These are phyloP conservation scores for Himalopsyche phryganea DNA, from an alignment of 1,140 invertebrate genomes.

Conservation along the genomic window DNA sequence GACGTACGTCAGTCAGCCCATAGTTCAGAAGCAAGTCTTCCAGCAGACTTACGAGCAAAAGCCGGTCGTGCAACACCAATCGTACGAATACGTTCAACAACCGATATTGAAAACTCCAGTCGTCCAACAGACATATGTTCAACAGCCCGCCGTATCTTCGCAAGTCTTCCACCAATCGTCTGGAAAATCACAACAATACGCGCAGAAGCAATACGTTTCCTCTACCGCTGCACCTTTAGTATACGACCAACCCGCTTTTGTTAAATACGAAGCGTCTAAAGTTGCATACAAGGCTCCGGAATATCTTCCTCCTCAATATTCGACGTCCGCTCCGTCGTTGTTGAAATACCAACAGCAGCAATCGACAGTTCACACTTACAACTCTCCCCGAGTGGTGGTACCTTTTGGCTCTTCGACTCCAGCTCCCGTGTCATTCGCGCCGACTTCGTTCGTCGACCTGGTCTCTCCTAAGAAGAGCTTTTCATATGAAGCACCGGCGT, in stretches of 20 bases:
- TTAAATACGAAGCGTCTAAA: slow-evolving; percentile 22
- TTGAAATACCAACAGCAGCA: slow-evolving; percentile 17
- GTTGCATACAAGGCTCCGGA: slow-evolving; percentile 39
- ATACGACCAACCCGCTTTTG: slow-evolving; percentile 6
- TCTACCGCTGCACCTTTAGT: slow-evolving; percentile 40
- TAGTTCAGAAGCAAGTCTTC: too few species aligned
- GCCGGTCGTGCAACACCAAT: slow-evolving; percentile 15
- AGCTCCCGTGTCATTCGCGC: slow-evolving; percentile 11
- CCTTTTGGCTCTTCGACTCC: slow-evolving; percentile 10
- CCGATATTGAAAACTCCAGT: slow-evolving; percentile 23
- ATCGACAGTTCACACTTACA: slow-evolving; percentile 20
- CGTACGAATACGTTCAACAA: not conserved
- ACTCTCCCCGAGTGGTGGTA: slow-evolving; percentile 6
- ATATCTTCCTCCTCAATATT: slow-evolving; percentile 40
- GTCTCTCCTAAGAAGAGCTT: slow-evolving; percentile 9
- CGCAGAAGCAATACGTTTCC: slow-evolving; percentile 34
- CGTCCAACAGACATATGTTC: slow-evolving; percentile 39
- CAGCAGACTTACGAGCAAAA: slow-evolving; percentile 18
- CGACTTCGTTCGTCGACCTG: slow-evolving; percentile 8
- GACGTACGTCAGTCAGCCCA: not conserved
- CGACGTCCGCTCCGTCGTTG: slow-evolving; percentile 20
- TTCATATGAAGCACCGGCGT: slow-evolving; percentile 15
- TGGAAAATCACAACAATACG: slow-evolving; percentile 8
- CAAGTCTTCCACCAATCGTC: slow-evolving; percentile 39
- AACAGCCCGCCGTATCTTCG: slow-evolving; percentile 44